These are phyloP conservation scores for Lathamus discolor DNA, from an alignment of 2,113 vertebrate species.

Conservation along the genomic window DNA sequence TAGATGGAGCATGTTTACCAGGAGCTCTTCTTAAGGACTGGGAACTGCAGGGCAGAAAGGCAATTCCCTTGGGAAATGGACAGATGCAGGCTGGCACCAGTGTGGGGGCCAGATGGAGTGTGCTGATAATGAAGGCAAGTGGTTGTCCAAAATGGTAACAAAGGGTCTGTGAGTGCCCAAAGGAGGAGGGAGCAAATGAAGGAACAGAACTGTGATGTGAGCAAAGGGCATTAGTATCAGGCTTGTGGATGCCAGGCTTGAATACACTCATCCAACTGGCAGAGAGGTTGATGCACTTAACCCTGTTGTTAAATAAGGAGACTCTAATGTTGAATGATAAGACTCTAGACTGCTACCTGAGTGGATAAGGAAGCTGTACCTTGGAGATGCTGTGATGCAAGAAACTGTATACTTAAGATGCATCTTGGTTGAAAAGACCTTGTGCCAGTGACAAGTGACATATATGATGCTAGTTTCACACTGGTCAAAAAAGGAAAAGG, in stretches of 20 bases:
- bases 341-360: not conserved
- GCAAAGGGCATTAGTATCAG: rapidly evolving
- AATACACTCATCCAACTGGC: rapidly evolving
- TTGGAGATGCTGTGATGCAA: not conserved
- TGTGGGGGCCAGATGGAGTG: not conserved
- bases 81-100: not conserved
- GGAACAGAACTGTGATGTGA: rapidly evolving
- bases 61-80: not conserved
- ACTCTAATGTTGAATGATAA: not conserved
- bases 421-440: not conserved
- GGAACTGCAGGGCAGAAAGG: not conserved
- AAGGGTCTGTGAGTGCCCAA: not conserved
- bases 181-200: not conserved
- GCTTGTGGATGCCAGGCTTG: not conserved
- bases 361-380: not conserved
- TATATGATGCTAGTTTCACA: not conserved
- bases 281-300: not conserved
- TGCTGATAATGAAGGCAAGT: not conserved
- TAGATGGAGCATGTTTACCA: not conserved
- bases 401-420: rapidly evolving
- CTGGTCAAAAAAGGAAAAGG: not conserved
- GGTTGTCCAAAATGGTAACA: not conserved
- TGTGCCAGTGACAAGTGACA: not conserved
- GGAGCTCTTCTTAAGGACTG: not conserved
- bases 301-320: rapidly evolving